Base-by-base conservation (phyloP, 2,888 invertebrate species). In the Crepidodera aurea region DNA sequence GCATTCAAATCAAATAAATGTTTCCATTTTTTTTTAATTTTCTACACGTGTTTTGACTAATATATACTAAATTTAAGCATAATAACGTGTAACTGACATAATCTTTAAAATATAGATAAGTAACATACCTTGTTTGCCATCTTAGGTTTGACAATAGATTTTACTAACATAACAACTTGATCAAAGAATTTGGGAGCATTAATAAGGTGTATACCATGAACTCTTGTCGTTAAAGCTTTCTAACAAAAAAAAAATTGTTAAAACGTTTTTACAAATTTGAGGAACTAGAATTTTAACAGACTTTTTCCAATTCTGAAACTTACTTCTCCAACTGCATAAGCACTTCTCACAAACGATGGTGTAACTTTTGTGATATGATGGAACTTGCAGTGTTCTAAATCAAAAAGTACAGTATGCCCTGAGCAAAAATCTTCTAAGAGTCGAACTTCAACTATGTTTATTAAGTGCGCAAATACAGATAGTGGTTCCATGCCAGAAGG, bases 381-480 rank as follows among this genome's bases (percentile, higher is more conserved):
- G 10, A 71, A 3, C 6, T 51, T 57, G 12, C 58, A 62, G 12
- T 59, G 22, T 32, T 54, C 18, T 51, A 67, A 7, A 40, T 71
- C 71, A 8, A 67, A 25, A 15, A 71, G 40, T 2, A 68, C 29
- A 4, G 39, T 51, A 37, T 62, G 62, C 6, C 61, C 55, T 1
- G 51, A 16, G 29, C 54, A 68, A 37, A 62, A 63, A 50, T 71
- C 71, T 42, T 69, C 59, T 1, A 62, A 1, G 2, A 71, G 40
- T 27, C 68, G 34, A 4, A 69, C 29, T 48, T 71, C 69, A 1
- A 51, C 55, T n/a, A 68, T 44, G 22, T 66, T 68, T 25, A 68
- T 37, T 0, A 64, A 8, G 0, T 50, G 8, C 6, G 55, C 48
- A 7, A 55, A 51, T 13, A 56, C 13, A 6, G 65, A 68, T n/a